phyloP scores from a whole-genome alignment of 2,888 invertebrate genomes.

The Macrosiphum euphorbiae region DNA sequence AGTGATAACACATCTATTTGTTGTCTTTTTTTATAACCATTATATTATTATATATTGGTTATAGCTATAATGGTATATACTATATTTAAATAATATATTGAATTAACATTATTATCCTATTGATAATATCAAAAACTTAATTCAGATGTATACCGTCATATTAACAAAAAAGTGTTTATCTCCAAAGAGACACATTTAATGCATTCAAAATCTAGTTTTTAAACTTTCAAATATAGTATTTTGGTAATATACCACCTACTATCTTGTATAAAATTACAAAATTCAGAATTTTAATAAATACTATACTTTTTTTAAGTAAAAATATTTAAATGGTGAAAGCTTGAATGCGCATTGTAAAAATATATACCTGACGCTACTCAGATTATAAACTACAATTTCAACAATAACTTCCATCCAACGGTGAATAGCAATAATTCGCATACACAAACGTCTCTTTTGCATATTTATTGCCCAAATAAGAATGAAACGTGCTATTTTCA shows the following conservation, averaged over 20 bases:
- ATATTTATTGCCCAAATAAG: neutral
- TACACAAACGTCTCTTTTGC: neutral
- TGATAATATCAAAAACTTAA: neutral
- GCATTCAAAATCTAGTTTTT: neutral
- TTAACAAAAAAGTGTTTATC: neutral
- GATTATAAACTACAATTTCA: neutral
- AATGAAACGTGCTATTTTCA: slow-evolving; percentile 1
- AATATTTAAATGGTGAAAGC: neutral
- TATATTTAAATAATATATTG: too few species aligned
- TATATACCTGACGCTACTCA: neutral
- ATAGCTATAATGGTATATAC: too few species aligned
- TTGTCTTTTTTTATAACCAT: too few species aligned
- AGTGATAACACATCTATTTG: too few species aligned
- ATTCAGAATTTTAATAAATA: neutral
- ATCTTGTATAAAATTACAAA: neutral
- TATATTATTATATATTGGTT: too few species aligned
- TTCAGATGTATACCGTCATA: neutral
- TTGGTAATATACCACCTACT: neutral
- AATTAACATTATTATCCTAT: too few species aligned
- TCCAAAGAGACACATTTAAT: neutral
- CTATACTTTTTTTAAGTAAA: neutral
- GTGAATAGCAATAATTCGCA: neutral
- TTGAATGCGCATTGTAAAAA: neutral
- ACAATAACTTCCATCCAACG: neutral
- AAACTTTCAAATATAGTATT: neutral